These are phyloP conservation scores for Pediacus dermestoides DNA, from an alignment of 2,888 invertebrate species.

Conservation along the genomic window DNA sequence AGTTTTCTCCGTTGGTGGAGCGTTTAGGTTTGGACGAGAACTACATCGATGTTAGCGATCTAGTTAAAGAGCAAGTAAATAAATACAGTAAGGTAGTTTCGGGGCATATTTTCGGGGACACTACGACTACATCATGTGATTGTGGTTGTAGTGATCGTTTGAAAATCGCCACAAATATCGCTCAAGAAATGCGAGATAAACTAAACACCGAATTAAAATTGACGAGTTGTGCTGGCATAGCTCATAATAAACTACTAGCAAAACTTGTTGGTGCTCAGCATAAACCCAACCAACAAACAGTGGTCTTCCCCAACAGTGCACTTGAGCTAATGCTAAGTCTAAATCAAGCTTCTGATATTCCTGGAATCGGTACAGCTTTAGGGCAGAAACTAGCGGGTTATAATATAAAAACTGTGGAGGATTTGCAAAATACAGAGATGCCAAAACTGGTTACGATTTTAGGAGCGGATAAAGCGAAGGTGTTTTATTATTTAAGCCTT, in stretches of 20 bases:
- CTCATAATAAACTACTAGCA: constrained; percentile 79
- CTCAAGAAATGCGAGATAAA: constrained; percentile 69
- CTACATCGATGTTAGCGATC: constrained; percentile 72
- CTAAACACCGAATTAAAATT: constrained; percentile 66
- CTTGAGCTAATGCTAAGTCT: constrained; percentile 64
- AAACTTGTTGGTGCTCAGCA: constrained; percentile 70
- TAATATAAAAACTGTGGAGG: constrained; percentile 63
- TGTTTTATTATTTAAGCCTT: constrained; percentile 65
- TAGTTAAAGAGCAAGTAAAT: constrained; percentile 54
- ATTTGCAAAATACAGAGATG: constrained; percentile 62
- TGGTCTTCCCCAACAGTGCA: constrained; percentile 68
- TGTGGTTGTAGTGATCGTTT: constrained; percentile 74
- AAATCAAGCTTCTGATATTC: constrained; percentile 60
- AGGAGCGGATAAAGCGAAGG: constrained; percentile 65
- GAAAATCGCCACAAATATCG: constrained; percentile 68
- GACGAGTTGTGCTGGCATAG: constrained; percentile 78
- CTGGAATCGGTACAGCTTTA: constrained; percentile 74
- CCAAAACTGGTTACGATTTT: constrained; percentile 57
- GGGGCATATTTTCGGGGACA: constrained; percentile 59
- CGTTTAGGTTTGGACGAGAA: constrained; percentile 84
- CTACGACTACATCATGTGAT: constrained; percentile 57
- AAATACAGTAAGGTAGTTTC: constrained; percentile 26
- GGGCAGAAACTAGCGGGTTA: constrained; percentile 62
- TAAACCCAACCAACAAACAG: constrained; percentile 81
- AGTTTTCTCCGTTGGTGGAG: constrained; percentile 72